Evolutionary conservation across 2,113 vertebrate species (phyloP).

Genomic region (Heptranchias perlo): DNA sequence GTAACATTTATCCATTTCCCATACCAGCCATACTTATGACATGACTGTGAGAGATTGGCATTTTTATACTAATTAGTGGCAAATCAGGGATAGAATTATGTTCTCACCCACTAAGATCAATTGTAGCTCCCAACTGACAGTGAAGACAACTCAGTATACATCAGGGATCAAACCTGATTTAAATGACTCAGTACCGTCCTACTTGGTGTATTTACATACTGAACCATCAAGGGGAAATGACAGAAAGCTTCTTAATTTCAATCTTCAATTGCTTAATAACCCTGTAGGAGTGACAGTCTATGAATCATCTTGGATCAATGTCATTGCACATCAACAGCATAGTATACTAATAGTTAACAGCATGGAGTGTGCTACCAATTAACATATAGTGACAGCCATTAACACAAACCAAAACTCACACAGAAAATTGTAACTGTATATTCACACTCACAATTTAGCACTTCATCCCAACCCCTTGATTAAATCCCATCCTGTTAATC

Average conservation of each 20-base stretch:
- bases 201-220: not conserved
- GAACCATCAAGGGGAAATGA: not conserved
- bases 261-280: not conserved
- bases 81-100: not conserved
- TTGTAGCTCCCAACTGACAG: not conserved
- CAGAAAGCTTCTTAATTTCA: not conserved
- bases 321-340: not conserved
- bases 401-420: not conserved
- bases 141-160: not conserved
- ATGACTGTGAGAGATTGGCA: not conserved
- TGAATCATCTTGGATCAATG: not conserved
- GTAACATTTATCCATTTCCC: not conserved
- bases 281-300: not conserved
- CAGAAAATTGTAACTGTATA: not conserved
- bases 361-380: not conserved
- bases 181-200: not conserved
- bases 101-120: not conserved
- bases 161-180: not conserved
- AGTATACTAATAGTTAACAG: not conserved
- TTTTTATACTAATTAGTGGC: not conserved
- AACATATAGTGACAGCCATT: not conserved
- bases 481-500: not conserved
- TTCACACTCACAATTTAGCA: not conserved
- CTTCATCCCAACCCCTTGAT: not conserved
- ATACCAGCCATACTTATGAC: not conserved